Evolutionary conservation across 2,113 vertebrate species (phyloP).

Genomic region (Agelaius tricolor): DNA sequence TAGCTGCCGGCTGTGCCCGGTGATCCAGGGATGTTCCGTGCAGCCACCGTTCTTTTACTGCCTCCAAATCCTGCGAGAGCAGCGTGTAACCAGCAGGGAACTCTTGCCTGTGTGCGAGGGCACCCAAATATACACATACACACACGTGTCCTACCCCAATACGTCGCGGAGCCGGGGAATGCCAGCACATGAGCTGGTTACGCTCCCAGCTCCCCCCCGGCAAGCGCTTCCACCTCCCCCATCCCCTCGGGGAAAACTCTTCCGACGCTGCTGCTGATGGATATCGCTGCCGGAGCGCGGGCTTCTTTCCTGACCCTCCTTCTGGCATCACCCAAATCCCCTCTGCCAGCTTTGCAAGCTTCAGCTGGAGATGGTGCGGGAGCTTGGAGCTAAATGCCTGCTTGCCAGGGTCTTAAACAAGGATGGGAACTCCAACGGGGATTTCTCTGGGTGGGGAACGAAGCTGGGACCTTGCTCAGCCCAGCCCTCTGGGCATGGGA

Average conservation of each 20-base stretch:
- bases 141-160: conserved; percentile 20
- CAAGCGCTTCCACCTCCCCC: background rate
- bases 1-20: background rate
- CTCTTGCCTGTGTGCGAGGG: background rate
- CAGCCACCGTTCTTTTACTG: background rate
- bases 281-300: fast-evolving
- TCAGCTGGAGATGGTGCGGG: background rate
- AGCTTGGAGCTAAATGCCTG: background rate
- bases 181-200: background rate
- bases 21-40: background rate
- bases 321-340: background rate
- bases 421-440: background rate
- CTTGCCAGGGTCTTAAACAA: background rate
- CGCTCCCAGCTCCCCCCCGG: background rate
- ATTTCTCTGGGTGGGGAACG: background rate
- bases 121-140: conserved; percentile 12
- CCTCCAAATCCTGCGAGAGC: background rate
- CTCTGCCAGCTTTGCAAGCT: background rate
- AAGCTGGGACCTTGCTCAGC: background rate
- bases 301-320: background rate
- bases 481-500: background rate
- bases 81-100: background rate
- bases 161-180: background rate
- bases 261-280: background rate
- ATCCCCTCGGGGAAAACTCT: background rate